Conservation (phyloP, 2,113 vertebrate genomes). For the Entelurus aequoreus region DNA sequence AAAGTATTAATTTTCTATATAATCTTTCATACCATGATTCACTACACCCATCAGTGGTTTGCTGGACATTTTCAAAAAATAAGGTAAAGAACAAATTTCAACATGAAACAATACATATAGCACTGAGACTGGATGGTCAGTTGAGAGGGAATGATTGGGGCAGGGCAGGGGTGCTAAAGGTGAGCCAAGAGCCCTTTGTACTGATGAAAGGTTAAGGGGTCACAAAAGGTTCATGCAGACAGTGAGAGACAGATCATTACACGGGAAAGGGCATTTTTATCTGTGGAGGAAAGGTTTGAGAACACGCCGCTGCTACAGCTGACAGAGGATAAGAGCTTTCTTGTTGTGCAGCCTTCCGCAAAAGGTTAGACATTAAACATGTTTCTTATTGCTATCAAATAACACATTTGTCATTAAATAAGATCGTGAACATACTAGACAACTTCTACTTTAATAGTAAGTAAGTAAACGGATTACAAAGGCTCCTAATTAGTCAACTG, state of each 20-base stretch:
- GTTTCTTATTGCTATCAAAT: too few relatives aligned
- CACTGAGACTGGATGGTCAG: slow-evolving; percentile 28
- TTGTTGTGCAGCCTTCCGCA: slow-evolving; percentile 22
- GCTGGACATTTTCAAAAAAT: slow-evolving; percentile 28
- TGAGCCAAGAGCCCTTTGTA: slow-evolving; percentile 36
- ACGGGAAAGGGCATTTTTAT: slow-evolving; percentile 68
- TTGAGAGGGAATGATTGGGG: slow-evolving; percentile 48
- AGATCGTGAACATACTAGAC: too few relatives aligned
- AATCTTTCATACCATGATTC: too few relatives aligned
- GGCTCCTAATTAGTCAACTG: too few relatives aligned
- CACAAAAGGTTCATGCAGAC: slow-evolving; percentile 44
- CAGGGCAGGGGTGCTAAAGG: slow-evolving; percentile 28
- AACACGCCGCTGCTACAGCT: slow-evolving; percentile 42
- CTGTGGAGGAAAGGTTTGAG: slow-evolving; percentile 65
- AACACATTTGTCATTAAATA: too few relatives aligned
- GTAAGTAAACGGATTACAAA: too few relatives aligned
- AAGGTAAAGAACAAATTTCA: neutral
- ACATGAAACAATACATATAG: slow-evolving; percentile 39
- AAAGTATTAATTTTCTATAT: too few relatives aligned
- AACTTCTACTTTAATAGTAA: too few relatives aligned
- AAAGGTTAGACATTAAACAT: slow-evolving; percentile 35
- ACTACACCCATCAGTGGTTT: neutral
- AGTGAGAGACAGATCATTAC: slow-evolving; percentile 66
- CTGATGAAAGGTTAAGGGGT: slow-evolving; percentile 68
- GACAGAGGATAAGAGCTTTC: slow-evolving; percentile 54